Percentiles rank a stretch among this genome's conserved stretches.
phyloP scores from a whole-genome alignment of 2,113 vertebrate species.

The Cricetomys ansorgei region DNA sequence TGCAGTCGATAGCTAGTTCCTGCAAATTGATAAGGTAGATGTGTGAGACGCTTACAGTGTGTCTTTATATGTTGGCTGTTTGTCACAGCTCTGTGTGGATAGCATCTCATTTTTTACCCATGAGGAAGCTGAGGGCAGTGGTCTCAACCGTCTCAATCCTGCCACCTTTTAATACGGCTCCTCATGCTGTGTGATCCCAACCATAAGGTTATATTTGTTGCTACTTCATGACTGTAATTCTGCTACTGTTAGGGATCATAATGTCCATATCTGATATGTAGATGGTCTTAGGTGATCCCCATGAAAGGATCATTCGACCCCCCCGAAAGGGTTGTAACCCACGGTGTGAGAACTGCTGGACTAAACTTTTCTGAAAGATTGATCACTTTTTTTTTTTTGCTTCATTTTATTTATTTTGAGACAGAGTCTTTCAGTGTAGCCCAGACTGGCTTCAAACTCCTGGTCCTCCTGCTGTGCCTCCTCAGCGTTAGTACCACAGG shows the following conservation, averaged over 20 bases:
- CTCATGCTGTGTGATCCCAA: no score
- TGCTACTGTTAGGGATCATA: no score
- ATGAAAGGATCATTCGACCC: no score
- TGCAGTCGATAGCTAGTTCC: slow-evolving; percentile 15
- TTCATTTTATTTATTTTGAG: neutral
- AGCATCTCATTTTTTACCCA: slow-evolving; percentile 39
- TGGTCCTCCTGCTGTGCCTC: neutral
- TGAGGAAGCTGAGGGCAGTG: slow-evolving; percentile 8
- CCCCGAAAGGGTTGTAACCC: no score
- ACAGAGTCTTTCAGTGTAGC: neutral
- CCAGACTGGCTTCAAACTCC: neutral
- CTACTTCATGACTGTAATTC: no score
- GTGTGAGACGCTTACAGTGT: neutral
- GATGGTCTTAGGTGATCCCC: no score
- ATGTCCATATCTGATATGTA: no score
- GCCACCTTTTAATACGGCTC: no score
- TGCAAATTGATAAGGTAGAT: neutral
- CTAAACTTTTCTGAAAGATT: slow-evolving; percentile 42
- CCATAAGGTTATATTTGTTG: no score
- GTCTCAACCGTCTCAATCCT: no score
- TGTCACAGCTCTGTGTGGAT: slow-evolving; percentile 8
- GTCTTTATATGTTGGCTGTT: neutral
- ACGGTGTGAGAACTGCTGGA: no score
- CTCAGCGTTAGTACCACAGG: neutral
- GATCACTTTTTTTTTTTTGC: neutral